phyloP scores from a whole-genome alignment of 2,797 vertebrate genomes.

The Siniperca obscura region DNA sequence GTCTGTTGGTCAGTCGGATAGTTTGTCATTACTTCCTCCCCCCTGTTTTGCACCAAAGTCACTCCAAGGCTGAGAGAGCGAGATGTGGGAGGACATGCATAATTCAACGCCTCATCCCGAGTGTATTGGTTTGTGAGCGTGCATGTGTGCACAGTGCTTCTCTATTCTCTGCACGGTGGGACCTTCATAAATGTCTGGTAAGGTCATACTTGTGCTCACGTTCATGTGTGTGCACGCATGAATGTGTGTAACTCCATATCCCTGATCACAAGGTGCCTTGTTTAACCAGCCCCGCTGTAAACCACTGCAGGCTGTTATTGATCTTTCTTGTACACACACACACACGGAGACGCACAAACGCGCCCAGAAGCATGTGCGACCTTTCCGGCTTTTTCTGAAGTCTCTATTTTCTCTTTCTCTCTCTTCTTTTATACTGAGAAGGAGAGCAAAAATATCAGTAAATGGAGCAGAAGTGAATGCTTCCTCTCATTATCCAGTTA shows the following conservation, averaged over 20 bases:
- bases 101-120: slow-evolving; percentile 66
- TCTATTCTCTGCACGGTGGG: slow-evolving; percentile 60
- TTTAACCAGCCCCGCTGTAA: slow-evolving; percentile 59
- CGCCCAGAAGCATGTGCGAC: slow-evolving; percentile 59
- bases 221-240: slow-evolving; percentile 8
- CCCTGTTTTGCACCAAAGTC: slow-evolving; percentile 64
- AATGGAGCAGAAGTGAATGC: slow-evolving; percentile 75
- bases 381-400: slow-evolving; percentile 52
- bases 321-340: slow-evolving; percentile 49
- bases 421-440: slow-evolving; percentile 41
- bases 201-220: slow-evolving; percentile 55
- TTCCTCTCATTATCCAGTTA: slow-evolving; percentile 65
- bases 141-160: slow-evolving; percentile 18
- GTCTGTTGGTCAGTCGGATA: slow-evolving; percentile 33
- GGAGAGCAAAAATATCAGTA: slow-evolving; percentile 58
- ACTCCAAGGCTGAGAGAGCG: slow-evolving; percentile 54
- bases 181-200: slow-evolving; percentile 66
- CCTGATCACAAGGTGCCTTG: slow-evolving; percentile 59
- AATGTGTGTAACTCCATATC: slow-evolving; percentile 48
- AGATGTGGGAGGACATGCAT: slow-evolving; percentile 72
- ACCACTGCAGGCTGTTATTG: slow-evolving; percentile 59
- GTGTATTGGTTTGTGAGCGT: slow-evolving; percentile 33
- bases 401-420: slow-evolving; percentile 11
- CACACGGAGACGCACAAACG: slow-evolving; percentile 12
- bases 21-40: slow-evolving; percentile 27